Evolutionary conservation across 1,140 invertebrate genomes (phyloP).

Genomic region (Drosophila orena): DNA sequence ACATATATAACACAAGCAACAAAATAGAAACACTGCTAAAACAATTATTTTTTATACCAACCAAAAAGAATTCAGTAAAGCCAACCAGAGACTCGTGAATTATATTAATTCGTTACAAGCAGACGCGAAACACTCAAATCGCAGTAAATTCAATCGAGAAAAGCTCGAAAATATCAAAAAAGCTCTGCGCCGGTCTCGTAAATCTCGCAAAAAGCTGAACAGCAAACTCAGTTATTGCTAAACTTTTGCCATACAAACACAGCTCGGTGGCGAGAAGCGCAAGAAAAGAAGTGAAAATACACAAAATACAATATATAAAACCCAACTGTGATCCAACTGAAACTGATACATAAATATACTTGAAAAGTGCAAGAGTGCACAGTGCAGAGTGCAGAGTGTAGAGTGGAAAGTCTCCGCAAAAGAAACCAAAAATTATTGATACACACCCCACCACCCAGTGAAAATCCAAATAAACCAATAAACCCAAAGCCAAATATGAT

Average conservation of each 20-base stretch:
- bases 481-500: slow-evolving; percentile 68
- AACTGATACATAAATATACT: neutral
- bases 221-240: slow-evolving; percentile 77
- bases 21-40: slow-evolving; percentile 25
- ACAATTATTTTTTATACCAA: slow-evolving; percentile 39
- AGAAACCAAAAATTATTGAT: slow-evolving; percentile 16
- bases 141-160: slow-evolving; percentile 21
- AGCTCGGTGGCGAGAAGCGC: slow-evolving; percentile 11
- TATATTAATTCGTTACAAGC: slow-evolving; percentile 61
- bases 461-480: slow-evolving; percentile 18
- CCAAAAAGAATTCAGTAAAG: slow-evolving; percentile 22
- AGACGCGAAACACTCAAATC: slow-evolving; percentile 25
- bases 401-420: slow-evolving; percentile 13
- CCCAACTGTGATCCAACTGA: slow-evolving; percentile 39
- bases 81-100: slow-evolving; percentile 65
- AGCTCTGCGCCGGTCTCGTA: slow-evolving; percentile 80
- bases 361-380: slow-evolving; percentile 23
- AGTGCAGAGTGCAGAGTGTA: slow-evolving; percentile 11
- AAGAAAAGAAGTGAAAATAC: slow-evolving; percentile 47
- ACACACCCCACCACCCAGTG: slow-evolving; percentile 1
- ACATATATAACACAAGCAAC: slow-evolving; percentile 23
- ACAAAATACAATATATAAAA: slow-evolving; percentile 28
- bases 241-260: slow-evolving; percentile 75
- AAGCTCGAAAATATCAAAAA: slow-evolving; percentile 55
- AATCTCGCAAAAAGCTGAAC: slow-evolving; percentile 61